Evolutionary conservation across 2,797 vertebrate genomes (phyloP), one percentile per base, ranked within the genome.

Genomic region (Xyrichtys novacula): DNA sequence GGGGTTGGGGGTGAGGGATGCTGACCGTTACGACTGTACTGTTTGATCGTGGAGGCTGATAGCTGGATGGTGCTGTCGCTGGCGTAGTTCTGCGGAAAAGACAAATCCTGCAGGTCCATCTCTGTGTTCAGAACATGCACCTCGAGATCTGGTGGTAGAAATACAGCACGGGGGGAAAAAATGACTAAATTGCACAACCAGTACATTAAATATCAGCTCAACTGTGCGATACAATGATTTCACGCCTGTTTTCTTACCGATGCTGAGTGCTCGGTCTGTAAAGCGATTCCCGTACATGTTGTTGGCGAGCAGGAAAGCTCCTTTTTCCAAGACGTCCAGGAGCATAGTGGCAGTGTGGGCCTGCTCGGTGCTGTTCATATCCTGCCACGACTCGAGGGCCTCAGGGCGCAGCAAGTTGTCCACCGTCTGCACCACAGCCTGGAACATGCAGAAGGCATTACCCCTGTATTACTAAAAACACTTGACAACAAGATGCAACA

Each of bases 271-370:
- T 38, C 87, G 78, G 84, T 94, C 93, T 1, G 88, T 85, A 69
- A 94, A 95, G 40, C 88, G 91, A 0, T 94, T 96, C 63, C 96
- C 96, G 14, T 96, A 94, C 93, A 98, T 96, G 32, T 98, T 98
- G 90, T 98, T 97, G 1, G 97, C 97, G 76, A 98, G 84, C 22
- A 98, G 93, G 88, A 98, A 98, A 46, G 97, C 96, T 0, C 96
- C 97, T 71, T 97, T 97, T 78, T 98, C 97, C 56, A 98, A 90
- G 57, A 98, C 95, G 1, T 98, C 97, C 76, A 98, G 89, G 9
- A 98, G 91, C 96, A 98, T 96, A 84, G 97, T 98, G 88, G 97
- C 97, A 0, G 96, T 97, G 88, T 98, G 97, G 5, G 95, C 96
- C 88, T 97, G 96, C 89, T 98, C 97, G 0, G 96, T 96, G 79